These are phyloP conservation scores for Enteromius viviparus DNA, from an alignment of 2,797 vertebrate species.

Conservation along the genomic window DNA sequence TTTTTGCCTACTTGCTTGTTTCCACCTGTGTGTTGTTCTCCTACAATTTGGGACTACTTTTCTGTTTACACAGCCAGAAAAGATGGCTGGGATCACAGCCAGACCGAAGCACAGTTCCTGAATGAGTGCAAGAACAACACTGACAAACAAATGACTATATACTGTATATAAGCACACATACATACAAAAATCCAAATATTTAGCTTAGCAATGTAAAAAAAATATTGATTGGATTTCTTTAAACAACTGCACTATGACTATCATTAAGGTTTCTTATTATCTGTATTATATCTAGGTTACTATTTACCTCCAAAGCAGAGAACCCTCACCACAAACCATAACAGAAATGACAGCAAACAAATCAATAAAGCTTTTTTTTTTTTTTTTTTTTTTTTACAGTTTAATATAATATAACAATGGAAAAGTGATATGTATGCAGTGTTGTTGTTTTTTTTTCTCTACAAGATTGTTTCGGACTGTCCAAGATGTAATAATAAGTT, in stretches of 20 bases:
- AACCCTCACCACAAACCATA: neutral
- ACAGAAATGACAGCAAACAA: neutral
- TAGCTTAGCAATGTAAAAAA: neutral
- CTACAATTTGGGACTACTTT: conserved; percentile 43
- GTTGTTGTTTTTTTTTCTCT: neutral
- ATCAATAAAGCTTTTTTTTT: neutral
- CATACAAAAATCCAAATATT: conserved; percentile 3
- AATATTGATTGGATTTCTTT: neutral
- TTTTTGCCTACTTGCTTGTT: conserved; percentile 46
- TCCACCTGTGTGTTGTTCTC: conserved; percentile 44
- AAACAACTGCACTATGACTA: neutral
- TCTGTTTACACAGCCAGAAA: conserved; percentile 57
- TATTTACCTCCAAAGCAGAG: neutral
- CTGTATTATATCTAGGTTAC: neutral
- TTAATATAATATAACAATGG: neutral
- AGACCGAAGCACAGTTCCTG: conserved; percentile 14
- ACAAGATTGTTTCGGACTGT: neutral
- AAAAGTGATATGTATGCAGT: neutral
- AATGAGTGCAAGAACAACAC: conserved; percentile 34
- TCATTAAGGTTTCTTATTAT: neutral
- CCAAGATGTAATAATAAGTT: neutral
- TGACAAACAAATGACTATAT: neutral
- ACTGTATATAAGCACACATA: conserved; percentile 4
- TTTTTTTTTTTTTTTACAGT: neutral
- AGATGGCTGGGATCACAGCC: conserved; percentile 35